Base-by-base conservation (phyloP, 2,888 invertebrate species). In the Microchrysa polita region DNA sequence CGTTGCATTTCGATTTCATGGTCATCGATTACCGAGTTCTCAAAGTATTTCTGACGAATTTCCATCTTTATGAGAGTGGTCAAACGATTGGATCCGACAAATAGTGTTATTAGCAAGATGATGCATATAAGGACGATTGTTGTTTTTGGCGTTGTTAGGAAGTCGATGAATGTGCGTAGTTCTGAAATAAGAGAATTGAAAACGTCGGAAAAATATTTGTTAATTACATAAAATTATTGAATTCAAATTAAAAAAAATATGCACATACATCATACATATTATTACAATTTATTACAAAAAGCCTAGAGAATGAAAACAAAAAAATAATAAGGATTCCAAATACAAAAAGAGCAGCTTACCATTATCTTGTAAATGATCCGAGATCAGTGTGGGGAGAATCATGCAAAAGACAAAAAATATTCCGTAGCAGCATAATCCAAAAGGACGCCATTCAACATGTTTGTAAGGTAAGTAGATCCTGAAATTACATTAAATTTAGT, bases 381-480 rank as follows among this genome's bases (percentile, higher is more conserved):
- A 69, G 1, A 69, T 57, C 9, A 57, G 20, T 16, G 34, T 42
- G 4, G 69, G 69, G 1, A 69, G n/a, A 18, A 40, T 20, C 55
- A 69, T 40, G 18, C 55, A 69, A n/a, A 22, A 55, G 12, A 55
- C 48, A 48, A 69, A 69, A 57, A 69, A 69, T 16, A 55, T 14
- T 12, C 53, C 34, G 22, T 57, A 69, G 40, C 69, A 40, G 52
- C 69, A 69, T 18, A 69, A 16, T 27, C 53, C 69, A 55, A 69
- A 69, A 20, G 69, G 40, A 12, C 55, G 53, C 69, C 69, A 69
- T 55, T 69, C 69, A 5, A 55, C 10, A 7, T 55, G 18, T 20
- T 69, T 69, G 16, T 55, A 69, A 1, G 69, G 69, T 16, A 69
- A 40, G 48, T 69, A 69, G 18, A 69, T 69, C 69, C 69, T 69